These are phyloP conservation scores for Scalopus aquaticus DNA, from an alignment of 2,113 vertebrate genomes.

Conservation along the genomic window DNA sequence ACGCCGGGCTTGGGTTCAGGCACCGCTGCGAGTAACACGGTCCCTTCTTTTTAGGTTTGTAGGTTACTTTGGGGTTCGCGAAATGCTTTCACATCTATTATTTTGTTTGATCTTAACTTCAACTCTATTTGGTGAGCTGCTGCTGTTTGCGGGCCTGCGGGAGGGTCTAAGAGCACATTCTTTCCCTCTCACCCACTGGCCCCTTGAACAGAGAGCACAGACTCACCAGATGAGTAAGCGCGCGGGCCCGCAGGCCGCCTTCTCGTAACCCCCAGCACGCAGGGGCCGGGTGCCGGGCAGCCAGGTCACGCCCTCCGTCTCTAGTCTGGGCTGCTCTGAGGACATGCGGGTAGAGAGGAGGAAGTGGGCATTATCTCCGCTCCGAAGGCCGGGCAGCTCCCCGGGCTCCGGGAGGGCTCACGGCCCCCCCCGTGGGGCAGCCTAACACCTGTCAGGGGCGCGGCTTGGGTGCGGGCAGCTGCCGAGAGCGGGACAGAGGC, in stretches of 20 bases:
- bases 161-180: neutral
- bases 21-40: neutral
- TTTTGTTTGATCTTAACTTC: neutral
- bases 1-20: too few relatives aligned
- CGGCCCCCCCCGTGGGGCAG: neutral
- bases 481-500: neutral
- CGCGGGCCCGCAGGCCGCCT: neutral
- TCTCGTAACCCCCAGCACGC: neutral
- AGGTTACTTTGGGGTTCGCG: conserved; percentile 11
- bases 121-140: too few relatives aligned
- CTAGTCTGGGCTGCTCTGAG: neutral
- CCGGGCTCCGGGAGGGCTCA: neutral
- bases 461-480: neutral
- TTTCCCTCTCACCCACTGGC: neutral
- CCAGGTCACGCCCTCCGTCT: neutral
- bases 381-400: neutral
- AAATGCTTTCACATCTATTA: neutral
- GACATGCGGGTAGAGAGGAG: neutral
- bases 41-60: neutral
- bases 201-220: neutral
- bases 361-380: neutral
- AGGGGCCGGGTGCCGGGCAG: neutral
- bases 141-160: neutral
- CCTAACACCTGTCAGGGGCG: neutral
- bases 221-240: conserved; percentile 14